Conservation (phyloP, 2,888 invertebrate species). For the Rhingia campestris region DNA sequence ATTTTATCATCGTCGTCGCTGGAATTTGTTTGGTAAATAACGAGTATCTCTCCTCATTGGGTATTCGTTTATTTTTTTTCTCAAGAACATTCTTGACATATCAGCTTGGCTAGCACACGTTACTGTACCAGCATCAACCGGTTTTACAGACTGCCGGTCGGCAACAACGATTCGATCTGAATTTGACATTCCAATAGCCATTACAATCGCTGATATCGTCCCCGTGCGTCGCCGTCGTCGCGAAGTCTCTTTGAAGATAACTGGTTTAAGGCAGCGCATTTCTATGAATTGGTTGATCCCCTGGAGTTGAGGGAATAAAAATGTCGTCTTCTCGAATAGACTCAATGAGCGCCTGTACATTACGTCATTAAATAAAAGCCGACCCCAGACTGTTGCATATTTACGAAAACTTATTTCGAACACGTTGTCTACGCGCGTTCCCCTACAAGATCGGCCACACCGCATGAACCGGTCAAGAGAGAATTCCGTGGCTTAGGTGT, state of each 20-base stretch:
- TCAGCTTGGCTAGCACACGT: slow-evolving; percentile 21
- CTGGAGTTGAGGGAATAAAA: slow-evolving; percentile 35
- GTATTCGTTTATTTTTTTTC: not conserved
- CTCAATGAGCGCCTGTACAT: slow-evolving; percentile 67
- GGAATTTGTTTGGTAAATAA: not conserved
- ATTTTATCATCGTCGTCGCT: not conserved
- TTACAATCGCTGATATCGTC: slow-evolving; percentile 4
- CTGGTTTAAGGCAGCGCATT: slow-evolving; percentile 51
- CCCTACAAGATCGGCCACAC: not conserved
- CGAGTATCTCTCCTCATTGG: not conserved
- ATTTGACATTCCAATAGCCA: slow-evolving; percentile 62
- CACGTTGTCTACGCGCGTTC: slow-evolving; percentile 44
- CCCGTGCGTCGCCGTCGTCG: slow-evolving; percentile 23
- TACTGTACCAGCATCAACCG: slow-evolving; percentile 44
- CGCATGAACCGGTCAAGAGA: slow-evolving; percentile 58
- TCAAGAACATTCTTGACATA: slow-evolving; percentile 11
- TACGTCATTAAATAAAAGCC: slow-evolving; percentile 58
- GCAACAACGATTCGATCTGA: slow-evolving; percentile 62
- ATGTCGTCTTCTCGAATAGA: slow-evolving; percentile 47
- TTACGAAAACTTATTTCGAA: slow-evolving; percentile 24
- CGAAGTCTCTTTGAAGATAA: slow-evolving; percentile 62
- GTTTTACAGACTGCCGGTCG: slow-evolving; percentile 57
- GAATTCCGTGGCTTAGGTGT: slow-evolving; percentile 25
- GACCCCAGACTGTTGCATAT: slow-evolving; percentile 24
- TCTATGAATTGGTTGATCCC: slow-evolving; percentile 52